Conservation (phyloP, 2,888 invertebrate genomes). For the Drosophila parthenogenetica region DNA sequence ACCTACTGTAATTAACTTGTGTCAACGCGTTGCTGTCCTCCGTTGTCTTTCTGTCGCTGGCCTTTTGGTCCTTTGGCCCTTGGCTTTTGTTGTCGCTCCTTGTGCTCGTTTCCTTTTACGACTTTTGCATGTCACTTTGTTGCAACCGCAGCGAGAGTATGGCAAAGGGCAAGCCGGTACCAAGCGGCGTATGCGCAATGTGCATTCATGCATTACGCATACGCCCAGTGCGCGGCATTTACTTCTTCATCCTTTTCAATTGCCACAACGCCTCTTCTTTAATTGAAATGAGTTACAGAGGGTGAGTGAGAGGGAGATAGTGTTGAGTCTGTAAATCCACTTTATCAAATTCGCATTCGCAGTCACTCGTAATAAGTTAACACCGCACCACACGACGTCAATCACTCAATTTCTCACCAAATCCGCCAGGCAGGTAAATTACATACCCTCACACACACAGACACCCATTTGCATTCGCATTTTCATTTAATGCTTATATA, state of each 20-base stretch:
- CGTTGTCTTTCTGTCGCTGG: constrained; percentile 25
- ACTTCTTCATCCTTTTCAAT: constrained; percentile 10
- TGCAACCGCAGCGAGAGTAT: constrained; percentile 47
- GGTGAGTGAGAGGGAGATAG: not conserved
- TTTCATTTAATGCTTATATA: constrained; percentile 28
- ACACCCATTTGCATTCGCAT: constrained; percentile 3
- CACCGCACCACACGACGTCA: constrained; percentile 24
- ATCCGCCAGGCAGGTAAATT: constrained; percentile 35
- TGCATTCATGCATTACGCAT: constrained; percentile 61
- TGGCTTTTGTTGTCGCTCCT: constrained; percentile 56
- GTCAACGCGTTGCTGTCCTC: constrained; percentile 43
- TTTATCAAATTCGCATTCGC: constrained; percentile 34
- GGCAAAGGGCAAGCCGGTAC: not conserved
- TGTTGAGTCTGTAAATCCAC: constrained; percentile 40
- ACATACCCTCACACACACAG: not conserved
- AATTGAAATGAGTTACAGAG: constrained; percentile 39
- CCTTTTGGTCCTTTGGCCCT: constrained; percentile 27
- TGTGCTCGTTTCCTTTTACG: constrained; percentile 47
- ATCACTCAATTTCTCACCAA: constrained; percentile 37
- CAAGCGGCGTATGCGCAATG: constrained; percentile 56
- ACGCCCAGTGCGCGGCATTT: constrained; percentile 42
- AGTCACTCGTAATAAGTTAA: constrained; percentile 43
- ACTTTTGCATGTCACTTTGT: constrained; percentile 61
- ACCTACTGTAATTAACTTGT: constrained; percentile 65
- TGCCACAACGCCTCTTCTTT: constrained; percentile 22